These are phyloP conservation scores for Rhinella marina DNA, from an alignment of 2,797 vertebrate genomes.

Conservation along the genomic window DNA sequence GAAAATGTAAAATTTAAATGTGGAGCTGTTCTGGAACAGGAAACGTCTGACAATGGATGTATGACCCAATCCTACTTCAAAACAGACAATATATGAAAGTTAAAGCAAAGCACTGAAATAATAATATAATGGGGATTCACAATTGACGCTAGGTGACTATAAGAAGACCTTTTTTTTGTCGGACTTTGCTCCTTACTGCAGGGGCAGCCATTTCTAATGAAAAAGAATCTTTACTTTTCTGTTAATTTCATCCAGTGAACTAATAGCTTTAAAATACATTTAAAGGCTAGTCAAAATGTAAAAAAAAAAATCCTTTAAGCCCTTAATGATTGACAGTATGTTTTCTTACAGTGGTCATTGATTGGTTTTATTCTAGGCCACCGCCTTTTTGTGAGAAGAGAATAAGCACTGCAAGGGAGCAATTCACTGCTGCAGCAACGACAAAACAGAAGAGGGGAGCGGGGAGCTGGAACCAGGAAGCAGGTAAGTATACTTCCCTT, in stretches of 20 bases:
- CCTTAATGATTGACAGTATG: too few species aligned
- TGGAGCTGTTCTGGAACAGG: not conserved
- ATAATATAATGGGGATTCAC: not conserved
- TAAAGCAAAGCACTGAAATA: not conserved
- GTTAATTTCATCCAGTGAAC: not conserved
- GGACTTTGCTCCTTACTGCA: not conserved
- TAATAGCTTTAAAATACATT: not conserved
- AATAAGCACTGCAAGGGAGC: too few species aligned
- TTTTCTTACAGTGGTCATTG: too few species aligned
- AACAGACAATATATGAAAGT: not conserved
- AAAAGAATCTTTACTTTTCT: not conserved
- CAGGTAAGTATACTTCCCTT: too few species aligned
- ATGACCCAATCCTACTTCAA: not conserved
- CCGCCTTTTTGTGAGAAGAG: too few species aligned
- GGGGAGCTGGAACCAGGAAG: too few species aligned
- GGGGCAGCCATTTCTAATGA: not conserved
- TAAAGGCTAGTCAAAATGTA: too few species aligned
- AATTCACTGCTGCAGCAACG: too few species aligned
- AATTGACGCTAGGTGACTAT: not conserved
- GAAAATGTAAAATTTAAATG: conserved; percentile 21
- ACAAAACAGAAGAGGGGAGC: too few species aligned
- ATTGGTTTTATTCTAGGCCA: too few species aligned
- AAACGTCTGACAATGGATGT: conserved; percentile 5
- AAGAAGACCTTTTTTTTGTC: not conserved
- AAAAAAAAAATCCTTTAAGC: too few species aligned